Evolutionary conservation across 2,888 invertebrate genomes (phyloP), one percentile per base, ranked within the genome.

Genomic region (Oscheius myriophilus): DNA sequence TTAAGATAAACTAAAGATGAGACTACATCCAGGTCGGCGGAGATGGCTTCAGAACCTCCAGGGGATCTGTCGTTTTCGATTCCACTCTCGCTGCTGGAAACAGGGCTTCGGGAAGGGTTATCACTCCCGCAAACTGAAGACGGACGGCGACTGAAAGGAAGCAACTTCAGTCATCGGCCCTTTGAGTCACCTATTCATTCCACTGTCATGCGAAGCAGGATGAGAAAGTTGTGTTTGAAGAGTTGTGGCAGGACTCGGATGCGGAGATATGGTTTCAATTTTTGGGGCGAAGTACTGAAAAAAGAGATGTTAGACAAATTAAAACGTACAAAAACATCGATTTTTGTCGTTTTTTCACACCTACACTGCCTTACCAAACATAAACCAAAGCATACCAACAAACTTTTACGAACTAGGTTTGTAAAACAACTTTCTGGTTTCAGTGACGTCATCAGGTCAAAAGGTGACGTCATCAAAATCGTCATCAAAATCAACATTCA

Each of bases 51-150:
- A 16, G 57, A 54, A n/a, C 58, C 64, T 23, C 53, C 45, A 25
- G 64, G 64, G 18, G 55, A 55, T 7, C 54, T 46, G 26, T 65
- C 64, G 45, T 65, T 55, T 21, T 53, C 54, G 23, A 65, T 53
- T 12, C 53, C 64, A 43, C 55, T 65, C 23, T 55, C 64, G 25
- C 54, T 54, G 25, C 61, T 61, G 45, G 61, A 49, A 33, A 61
- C 21, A 9, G 61, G 61, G 49, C 61, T 61, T 46, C 61, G 23
- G 3, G 46, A 55, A 18, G 53, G 52, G 6, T 55, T 41, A 6
- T 55, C 49, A 33, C 53, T 66, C n/a, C 49, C 39, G 25, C 49
- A 66, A 2, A 51, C 57, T 2, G 55, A 49, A 39, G 58, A 65
- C 18, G 65, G 51, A 18, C 46, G 53, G 9, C 64, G 23, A 21